phyloP scores from a whole-genome alignment of 2,797 vertebrate species.

The Lutjanus campechanus region DNA sequence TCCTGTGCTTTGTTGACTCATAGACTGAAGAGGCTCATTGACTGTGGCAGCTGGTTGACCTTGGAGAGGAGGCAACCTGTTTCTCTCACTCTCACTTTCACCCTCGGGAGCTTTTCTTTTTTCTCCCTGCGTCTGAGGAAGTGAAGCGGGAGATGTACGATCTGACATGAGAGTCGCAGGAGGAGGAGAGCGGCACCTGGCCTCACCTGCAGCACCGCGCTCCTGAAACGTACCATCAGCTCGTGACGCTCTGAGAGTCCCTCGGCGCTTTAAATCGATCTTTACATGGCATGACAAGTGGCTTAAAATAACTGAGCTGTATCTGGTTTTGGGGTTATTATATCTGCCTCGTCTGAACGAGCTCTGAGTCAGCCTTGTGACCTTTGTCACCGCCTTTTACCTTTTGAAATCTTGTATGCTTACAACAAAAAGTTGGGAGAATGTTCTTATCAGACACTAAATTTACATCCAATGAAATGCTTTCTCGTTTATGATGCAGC shows the following conservation, averaged over 20 bases:
- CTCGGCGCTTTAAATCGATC: slow-evolving; percentile 27
- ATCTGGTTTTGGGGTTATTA: slow-evolving; percentile 13
- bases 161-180: slow-evolving; percentile 46
- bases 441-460: neutral
- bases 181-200: slow-evolving; percentile 47
- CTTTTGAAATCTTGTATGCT: neutral
- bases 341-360: neutral
- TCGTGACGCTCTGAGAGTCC: slow-evolving; percentile 28
- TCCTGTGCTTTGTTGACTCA: slow-evolving; percentile 66
- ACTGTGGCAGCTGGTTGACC: slow-evolving; percentile 75
- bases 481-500: too few relatives aligned
- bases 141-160: slow-evolving; percentile 58
- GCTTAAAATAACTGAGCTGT: slow-evolving; percentile 9
- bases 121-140: slow-evolving; percentile 25
- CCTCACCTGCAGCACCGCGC: slow-evolving; percentile 21
- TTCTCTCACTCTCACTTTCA: slow-evolving; percentile 65
- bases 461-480: too few relatives aligned
- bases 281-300: slow-evolving; percentile 10
- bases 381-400: neutral
- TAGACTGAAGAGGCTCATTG: slow-evolving; percentile 70
- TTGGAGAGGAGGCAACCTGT: slow-evolving; percentile 71
- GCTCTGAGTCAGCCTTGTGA: slow-evolving; percentile 1
- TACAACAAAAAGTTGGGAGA: neutral
- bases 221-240: slow-evolving; percentile 30
- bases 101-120: slow-evolving; percentile 35